Conservation (phyloP, 2,797 vertebrate genomes). For the Mormyrops boulengeri region DNA sequence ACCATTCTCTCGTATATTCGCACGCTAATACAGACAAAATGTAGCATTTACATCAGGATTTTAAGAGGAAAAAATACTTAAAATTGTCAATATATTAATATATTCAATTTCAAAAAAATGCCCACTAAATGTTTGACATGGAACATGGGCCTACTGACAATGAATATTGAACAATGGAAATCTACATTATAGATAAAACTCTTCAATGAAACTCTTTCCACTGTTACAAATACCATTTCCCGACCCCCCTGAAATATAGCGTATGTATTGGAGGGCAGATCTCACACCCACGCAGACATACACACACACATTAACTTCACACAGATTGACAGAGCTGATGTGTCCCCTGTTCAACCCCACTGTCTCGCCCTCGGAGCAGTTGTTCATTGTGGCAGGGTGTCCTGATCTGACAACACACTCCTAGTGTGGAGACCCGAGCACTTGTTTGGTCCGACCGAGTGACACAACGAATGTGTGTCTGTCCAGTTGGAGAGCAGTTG, state of each 20-base stretch:
- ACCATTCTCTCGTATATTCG: constrained; percentile 23
- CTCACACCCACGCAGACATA: constrained; percentile 40
- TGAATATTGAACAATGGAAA: constrained; percentile 22
- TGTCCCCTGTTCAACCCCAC: constrained; percentile 35
- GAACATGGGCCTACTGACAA: constrained; percentile 8
- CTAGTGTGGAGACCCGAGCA: constrained; percentile 63
- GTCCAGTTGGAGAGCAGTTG: constrained; percentile 82
- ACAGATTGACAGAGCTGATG: constrained; percentile 36
- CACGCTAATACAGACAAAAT: constrained; percentile 38
- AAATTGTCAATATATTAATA: constrained; percentile 43
- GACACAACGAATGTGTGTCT: constrained; percentile 62
- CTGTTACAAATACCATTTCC: constrained; percentile 48
- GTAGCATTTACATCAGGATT: constrained; percentile 35
- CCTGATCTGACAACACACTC: constrained; percentile 64
- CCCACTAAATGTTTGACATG: constrained; percentile 20
- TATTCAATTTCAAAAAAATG: constrained; percentile 34
- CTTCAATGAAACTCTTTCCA: constrained; percentile 57
- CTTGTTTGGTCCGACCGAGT: constrained; percentile 58
- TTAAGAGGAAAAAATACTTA: constrained; percentile 43
- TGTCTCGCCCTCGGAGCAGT: constrained; percentile 47
- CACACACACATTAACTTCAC: constrained; percentile 23
- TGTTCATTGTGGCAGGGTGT: constrained; percentile 54
- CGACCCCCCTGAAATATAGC: constrained; percentile 31
- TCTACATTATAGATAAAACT: constrained; percentile 38
- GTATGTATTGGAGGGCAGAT: constrained; percentile 48